Evolutionary conservation across 92 coral and sea anemone genomes (phyloP).

Genomic region (Chrysogorgia sp.): DNA sequence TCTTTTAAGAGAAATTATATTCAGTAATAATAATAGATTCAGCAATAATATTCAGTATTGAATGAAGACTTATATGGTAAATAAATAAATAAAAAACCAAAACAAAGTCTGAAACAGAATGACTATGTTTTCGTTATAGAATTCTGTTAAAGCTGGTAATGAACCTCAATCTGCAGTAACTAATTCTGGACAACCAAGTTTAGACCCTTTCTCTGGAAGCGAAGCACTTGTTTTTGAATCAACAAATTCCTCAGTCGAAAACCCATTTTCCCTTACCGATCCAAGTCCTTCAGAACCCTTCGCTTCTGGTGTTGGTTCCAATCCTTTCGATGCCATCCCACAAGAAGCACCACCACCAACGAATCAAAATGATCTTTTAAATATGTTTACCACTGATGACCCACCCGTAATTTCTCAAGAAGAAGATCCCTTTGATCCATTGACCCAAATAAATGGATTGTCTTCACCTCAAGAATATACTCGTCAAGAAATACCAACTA

Average conservation of each 20-base stretch:
- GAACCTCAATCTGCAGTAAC: slow-evolving; percentile 47
- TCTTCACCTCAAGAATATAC: slow-evolving; percentile 19
- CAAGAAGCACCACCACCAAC: slow-evolving; percentile 13
- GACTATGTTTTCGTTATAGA: not conserved
- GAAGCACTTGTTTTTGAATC: slow-evolving; percentile 32
- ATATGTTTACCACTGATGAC: slow-evolving; percentile 54
- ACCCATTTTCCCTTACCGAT: slow-evolving; percentile 46
- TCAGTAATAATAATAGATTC: too few species aligned
- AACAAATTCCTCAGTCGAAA: slow-evolving; percentile 22
- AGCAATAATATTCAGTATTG: too few species aligned
- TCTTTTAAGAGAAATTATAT: too few species aligned
- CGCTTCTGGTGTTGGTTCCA: slow-evolving; percentile 30
- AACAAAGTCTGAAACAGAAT: not conserved
- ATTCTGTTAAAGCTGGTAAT: not conserved
- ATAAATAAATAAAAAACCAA: not conserved
- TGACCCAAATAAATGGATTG: slow-evolving; percentile 25
- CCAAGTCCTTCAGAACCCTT: slow-evolving; percentile 7
- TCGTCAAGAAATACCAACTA: not conserved
- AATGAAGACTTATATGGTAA: not conserved
- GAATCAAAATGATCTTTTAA: slow-evolving; percentile 50
- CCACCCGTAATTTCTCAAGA: slow-evolving; percentile 37
- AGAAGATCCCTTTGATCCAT: slow-evolving; percentile 50
- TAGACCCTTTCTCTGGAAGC: slow-evolving; percentile 35
- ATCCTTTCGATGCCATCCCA: slow-evolving; percentile 49
- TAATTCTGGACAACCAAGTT: slow-evolving; percentile 42